phyloP scores from a whole-genome alignment of 2,113 vertebrate species.

The Microcebus murinus region DNA sequence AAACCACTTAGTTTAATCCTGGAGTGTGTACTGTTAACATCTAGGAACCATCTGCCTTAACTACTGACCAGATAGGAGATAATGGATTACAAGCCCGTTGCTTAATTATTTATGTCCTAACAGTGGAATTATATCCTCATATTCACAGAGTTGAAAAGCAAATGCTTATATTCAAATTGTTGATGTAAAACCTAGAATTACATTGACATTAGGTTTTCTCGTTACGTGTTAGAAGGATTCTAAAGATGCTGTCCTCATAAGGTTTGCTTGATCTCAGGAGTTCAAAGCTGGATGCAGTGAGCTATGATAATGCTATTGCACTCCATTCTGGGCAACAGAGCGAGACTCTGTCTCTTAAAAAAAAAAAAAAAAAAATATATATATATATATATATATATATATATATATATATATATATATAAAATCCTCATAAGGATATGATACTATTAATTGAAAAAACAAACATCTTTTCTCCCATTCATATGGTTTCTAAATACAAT shows the following conservation, averaged over 20 bases:
- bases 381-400: no score
- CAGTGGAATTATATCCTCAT: neutral
- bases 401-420: no score
- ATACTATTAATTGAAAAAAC: neutral
- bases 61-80: neutral
- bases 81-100: neutral
- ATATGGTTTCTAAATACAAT: neutral
- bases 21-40: neutral
- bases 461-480: neutral
- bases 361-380: neutral
- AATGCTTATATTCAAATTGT: neutral
- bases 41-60: neutral
- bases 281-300: no score
- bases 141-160: neutral
- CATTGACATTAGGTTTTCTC: neutral
- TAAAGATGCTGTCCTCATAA: neutral
- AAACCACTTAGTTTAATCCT: neutral
- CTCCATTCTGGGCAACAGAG: no score
- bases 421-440: neutral
- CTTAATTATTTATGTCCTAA: neutral
- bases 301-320: no score
- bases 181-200: neutral
- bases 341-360: no score
- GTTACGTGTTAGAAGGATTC: neutral
- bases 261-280: no score